Evolutionary conservation across 2,113 vertebrate species (phyloP).

Genomic region (Lonchura striata): DNA sequence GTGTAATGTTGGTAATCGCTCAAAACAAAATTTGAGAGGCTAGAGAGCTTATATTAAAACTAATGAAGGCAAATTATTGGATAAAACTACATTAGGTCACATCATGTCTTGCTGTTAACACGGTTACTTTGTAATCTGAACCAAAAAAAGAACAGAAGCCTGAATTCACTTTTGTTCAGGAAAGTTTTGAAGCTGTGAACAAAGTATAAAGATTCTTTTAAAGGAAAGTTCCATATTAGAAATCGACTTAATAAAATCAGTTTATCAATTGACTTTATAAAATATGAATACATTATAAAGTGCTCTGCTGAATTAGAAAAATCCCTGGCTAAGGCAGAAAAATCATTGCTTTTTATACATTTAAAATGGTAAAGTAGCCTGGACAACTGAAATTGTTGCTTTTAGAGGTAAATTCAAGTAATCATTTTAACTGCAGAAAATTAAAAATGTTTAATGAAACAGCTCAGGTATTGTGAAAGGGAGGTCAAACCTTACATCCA

Average conservation of each 20-base stretch:
- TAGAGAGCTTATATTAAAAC: background rate
- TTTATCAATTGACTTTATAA: background rate
- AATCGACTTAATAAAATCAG: background rate
- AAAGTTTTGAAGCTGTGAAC: background rate
- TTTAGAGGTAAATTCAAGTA: background rate
- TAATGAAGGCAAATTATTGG: background rate
- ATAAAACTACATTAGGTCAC: background rate
- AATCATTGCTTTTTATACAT: background rate
- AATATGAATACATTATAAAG: background rate
- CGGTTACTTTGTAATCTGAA: background rate
- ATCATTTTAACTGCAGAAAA: background rate
- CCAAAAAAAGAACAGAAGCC: background rate
- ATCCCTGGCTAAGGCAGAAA: background rate
- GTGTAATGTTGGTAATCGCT: background rate
- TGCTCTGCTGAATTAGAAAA: background rate
- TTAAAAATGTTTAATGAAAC: background rate
- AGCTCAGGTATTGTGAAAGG: background rate
- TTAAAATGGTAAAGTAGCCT: background rate
- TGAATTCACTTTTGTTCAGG: background rate
- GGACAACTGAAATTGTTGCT: background rate
- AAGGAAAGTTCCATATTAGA: background rate
- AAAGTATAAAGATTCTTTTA: background rate
- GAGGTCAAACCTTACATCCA: background rate
- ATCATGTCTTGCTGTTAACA: background rate
- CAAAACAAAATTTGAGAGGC: background rate